phyloP scores from a whole-genome alignment of 2,888 invertebrate genomes.

The Busseola fusca region DNA sequence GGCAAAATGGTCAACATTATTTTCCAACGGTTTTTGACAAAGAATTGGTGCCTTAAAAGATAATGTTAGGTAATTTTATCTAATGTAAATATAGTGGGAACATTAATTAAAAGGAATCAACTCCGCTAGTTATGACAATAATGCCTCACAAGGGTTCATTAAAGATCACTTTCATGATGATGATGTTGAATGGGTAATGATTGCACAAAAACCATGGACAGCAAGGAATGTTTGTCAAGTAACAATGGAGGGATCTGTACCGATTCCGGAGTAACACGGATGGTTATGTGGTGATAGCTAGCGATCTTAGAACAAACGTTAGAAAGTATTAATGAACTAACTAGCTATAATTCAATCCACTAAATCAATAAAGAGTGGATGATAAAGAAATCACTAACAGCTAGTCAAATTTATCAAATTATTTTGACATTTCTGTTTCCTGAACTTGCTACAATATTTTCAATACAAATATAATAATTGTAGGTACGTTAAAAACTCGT shows the following conservation, averaged over 20 bases:
- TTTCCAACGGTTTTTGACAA: background rate
- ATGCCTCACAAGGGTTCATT: background rate
- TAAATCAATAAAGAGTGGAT: background rate
- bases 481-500: slow-evolving; percentile 3
- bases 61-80: no score
- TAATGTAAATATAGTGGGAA: background rate
- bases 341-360: no score
- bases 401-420: background rate
- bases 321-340: background rate
- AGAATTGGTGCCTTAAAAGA: background rate
- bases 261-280: background rate
- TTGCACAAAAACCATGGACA: background rate
- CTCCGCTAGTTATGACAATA: background rate
- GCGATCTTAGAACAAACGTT: background rate
- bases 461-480: background rate
- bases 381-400: background rate
- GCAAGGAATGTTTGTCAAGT: background rate
- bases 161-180: background rate
- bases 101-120: background rate
- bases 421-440: background rate
- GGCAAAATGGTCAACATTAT: no score
- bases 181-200: background rate
- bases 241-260: background rate
- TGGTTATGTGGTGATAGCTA: background rate
- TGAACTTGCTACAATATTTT: background rate